A percentile compares a stretch with the other conserved stretches of the same genome.
Conservation (phyloP, 2,113 vertebrate species). For the Silurus asotus region DNA sequence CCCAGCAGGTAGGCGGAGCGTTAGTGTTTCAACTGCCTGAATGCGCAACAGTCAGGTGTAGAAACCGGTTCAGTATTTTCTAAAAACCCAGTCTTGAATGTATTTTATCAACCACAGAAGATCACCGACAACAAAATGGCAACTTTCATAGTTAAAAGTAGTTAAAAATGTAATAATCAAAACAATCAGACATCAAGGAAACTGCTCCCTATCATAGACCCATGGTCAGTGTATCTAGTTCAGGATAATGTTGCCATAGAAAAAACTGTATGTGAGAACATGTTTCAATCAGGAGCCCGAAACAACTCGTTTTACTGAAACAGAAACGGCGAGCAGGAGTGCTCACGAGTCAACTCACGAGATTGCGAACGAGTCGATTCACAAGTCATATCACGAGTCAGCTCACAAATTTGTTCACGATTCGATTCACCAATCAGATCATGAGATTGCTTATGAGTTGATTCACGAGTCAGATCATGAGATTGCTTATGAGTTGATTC, state of each 20-base stretch:
- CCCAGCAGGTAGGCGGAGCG: conserved; percentile 35
- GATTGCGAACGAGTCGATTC: no score
- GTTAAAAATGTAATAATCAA: neutral
- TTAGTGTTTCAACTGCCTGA: no score
- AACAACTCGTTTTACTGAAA: neutral
- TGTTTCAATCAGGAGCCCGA: neutral
- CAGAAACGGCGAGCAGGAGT: neutral
- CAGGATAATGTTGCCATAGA: neutral
- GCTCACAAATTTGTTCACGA: no score
- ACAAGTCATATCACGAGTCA: no score
- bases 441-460: no score
- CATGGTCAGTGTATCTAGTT: neutral
- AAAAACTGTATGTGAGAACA: neutral
- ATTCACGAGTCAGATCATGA: no score
- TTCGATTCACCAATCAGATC: no score
- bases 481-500: no score
- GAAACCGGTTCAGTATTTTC: neutral
- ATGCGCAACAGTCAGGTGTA: neutral
- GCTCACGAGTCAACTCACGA: no score
- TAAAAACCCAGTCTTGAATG: neutral
- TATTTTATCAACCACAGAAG: neutral
- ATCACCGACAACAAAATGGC: neutral
- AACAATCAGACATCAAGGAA: neutral
- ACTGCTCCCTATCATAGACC: neutral
- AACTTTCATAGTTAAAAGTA: neutral